Base-by-base conservation (phyloP, 2,888 invertebrate genomes). In the Sicus ferrugineus region DNA sequence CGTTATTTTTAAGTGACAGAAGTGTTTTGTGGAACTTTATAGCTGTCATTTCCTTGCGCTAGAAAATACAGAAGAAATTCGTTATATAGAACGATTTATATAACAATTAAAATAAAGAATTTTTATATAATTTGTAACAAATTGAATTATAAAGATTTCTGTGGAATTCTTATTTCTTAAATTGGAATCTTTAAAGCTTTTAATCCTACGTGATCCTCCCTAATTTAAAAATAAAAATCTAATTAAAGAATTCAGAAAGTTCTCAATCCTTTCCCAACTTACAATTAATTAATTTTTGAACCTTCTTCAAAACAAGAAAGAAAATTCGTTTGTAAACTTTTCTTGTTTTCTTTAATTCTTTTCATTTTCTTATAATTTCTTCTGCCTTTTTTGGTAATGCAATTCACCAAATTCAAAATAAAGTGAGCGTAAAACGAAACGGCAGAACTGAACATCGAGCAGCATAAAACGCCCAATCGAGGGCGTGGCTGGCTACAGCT, bases 301-400 rank as follows among this genome's bases (percentile, higher is more conserved):
- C 14, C 16, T 3, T 3, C 6, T 3, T n/a, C 14, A 14, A 42
- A 4, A 42, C 42, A 42, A 42, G 42, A 16, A 42, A 42, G n/a
- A 42, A 42, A 42, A 42, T 42, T 4, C 11, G 14, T n/a, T 9
- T 9, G 11, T 5, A n/a, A 14, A 52, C 54, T 28, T 26, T 23
- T 16, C 9, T 28, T 54, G 14, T 23, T 28, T 21, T 28, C 16
- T 16, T 46, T 46, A 46, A 46, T 46, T 14, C 23, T 23, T 54
- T 14, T 26, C 16, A 54, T 54, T 54, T 9, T 28, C 14, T 16
- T 26, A 54, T 54, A 54, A 26, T 54, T 54, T 54, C 26, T 54
- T 54, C 54, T 28, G 54, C 54, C 23, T 26, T 28, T 54, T 54
- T 54, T n/a, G n/a, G 28, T 14, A 54, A 54, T 54, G 28, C 23